Base-by-base conservation (phyloP, 2,113 vertebrate genomes). In the Baryphthengus martii region DNA sequence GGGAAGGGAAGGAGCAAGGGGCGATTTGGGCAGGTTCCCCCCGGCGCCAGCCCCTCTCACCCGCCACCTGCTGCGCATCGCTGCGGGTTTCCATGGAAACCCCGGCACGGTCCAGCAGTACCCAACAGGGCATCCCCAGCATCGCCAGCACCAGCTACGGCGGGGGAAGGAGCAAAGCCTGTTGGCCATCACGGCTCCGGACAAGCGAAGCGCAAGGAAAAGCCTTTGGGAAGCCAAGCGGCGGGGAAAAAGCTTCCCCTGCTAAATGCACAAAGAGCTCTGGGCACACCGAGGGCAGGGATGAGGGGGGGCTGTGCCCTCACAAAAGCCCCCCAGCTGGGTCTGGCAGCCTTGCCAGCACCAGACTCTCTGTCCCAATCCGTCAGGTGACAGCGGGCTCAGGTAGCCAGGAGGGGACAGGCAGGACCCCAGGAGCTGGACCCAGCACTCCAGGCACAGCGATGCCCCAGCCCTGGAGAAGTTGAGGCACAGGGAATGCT, bases 51-150 rank as follows among this genome's bases (percentile, higher is more conserved):
- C 63, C 74, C 79, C 85, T 91, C 88, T 37, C 52, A 55, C 53
- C 62, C 73, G 20, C 63, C 72, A 95, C 79, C 81, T 78, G 70
- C 40, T 1, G 52, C n/a, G 25, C 59, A 95, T 56, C 80, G 15
- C 76, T 50, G 93, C 65, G 37, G n/a, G 96, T 98, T 97, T 75
- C 98, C 97, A 97, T 96, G 95, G 98, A 92, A 97, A 98, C 97
- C 23, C 49, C 65, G 20, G 97, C 65, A 11, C 44, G 65, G 85
- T 50, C 96, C 85, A 15, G 61, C 39, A 79, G 86, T 88, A 86
- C 87, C 96, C 92, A 63, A 84, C 59, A 62, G 96, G 96, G 91
- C 83, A 96, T 97, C 97, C 95, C 96, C 40, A 62, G 50, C 62
- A 68, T 14, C 23, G 23, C 45, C 45, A 11, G 80, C 86, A 26